Percentiles rank a stretch among this genome's conserved stretches.
Conservation (phyloP, 2,113 vertebrate genomes). For the Crypturellus undulatus region DNA sequence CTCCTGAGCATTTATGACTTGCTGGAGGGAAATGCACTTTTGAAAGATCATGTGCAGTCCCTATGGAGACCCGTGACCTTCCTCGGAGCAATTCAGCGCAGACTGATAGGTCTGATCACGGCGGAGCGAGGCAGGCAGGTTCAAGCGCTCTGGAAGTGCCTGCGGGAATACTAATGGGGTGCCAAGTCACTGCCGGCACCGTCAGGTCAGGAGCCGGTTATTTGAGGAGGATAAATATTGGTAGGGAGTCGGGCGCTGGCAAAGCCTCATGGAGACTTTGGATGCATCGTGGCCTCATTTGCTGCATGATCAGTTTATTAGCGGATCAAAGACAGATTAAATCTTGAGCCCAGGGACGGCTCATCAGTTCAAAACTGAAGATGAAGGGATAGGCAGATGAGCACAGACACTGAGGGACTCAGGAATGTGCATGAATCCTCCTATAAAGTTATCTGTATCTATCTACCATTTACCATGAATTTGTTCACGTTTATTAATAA, state of each 20-base stretch:
- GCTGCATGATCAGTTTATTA: slow-evolving; percentile 9
- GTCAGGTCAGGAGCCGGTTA: background rate
- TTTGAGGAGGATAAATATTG: background rate
- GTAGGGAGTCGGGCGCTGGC: background rate
- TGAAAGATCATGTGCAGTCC: slow-evolving; percentile 66
- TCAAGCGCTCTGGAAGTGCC: background rate
- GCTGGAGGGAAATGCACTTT: slow-evolving; percentile 62
- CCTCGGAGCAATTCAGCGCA: slow-evolving; percentile 51
- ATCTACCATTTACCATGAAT: fast-evolving
- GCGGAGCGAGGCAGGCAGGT: background rate
- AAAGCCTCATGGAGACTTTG: background rate
- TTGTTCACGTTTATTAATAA: background rate
- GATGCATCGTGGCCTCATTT: background rate
- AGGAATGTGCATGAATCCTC: background rate
- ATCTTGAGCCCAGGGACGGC: background rate
- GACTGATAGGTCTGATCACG: slow-evolving; percentile 44
- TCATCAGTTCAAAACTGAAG: background rate
- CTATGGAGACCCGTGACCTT: slow-evolving; percentile 70
- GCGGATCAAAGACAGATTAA: background rate
- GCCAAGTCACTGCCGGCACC: slow-evolving; percentile 37
- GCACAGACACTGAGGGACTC: fast-evolving
- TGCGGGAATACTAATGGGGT: slow-evolving; percentile 36
- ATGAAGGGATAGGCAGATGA: background rate
- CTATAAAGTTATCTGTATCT: background rate
- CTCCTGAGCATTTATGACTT: slow-evolving; percentile 51